phyloP scores from a whole-genome alignment of 2,888 invertebrate genomes.

The Zygothrica quintamaculata region DNA sequence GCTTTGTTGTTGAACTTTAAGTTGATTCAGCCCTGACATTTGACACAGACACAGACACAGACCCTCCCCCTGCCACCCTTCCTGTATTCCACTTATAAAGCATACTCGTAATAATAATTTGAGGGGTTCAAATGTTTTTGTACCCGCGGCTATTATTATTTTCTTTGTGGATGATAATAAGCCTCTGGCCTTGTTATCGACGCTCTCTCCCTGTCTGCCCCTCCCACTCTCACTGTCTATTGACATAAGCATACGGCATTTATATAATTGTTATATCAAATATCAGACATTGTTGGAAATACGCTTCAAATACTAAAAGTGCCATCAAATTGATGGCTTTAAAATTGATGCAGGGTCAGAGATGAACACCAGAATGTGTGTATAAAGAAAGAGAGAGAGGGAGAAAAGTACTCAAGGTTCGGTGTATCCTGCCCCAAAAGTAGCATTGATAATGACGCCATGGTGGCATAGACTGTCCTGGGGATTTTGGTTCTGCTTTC shows the following conservation, averaged over 20 bases:
- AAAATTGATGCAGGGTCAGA: conserved; percentile 63
- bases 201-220: conserved; percentile 54
- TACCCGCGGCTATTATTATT: conserved; percentile 32
- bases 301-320: conserved; percentile 65
- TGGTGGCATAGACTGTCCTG: conserved; percentile 48
- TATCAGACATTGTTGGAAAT: conserved; percentile 58
- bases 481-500: conserved; percentile 41
- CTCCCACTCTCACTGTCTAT: conserved; percentile 60
- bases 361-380: conserved; percentile 26
- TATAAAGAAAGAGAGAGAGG: conserved; percentile 29
- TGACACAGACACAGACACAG: too few species aligned
- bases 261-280: conserved; percentile 76
- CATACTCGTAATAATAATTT: conserved; percentile 55
- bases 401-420: conserved; percentile 7
- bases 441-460: conserved; percentile 62
- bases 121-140: conserved; percentile 28
- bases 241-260: conserved; percentile 69
- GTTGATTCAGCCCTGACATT: conserved; percentile 46
- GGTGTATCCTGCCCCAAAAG: conserved; percentile 15
- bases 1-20: too few species aligned
- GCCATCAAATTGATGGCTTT: conserved; percentile 74
- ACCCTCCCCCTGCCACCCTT: too few species aligned
- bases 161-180: conserved; percentile 11
- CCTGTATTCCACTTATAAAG: conserved; percentile 29
- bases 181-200: conserved; percentile 53